phyloP scores from a whole-genome alignment of 2,888 invertebrate species.

The Diplazon laetatorius region DNA sequence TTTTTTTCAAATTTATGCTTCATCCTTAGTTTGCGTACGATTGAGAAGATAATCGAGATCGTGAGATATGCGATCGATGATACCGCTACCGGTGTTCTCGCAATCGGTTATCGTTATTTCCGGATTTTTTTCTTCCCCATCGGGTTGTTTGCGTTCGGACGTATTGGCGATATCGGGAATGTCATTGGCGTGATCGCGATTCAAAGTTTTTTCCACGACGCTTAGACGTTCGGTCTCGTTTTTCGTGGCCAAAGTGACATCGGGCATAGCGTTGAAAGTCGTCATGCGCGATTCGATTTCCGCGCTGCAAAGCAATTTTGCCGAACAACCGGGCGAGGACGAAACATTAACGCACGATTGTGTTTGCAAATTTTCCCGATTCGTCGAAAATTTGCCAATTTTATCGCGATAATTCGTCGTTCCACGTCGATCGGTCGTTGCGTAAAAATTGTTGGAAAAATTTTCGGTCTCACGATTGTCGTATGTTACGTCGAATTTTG shows the following conservation, averaged over 20 bases:
- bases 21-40: constrained; percentile 83
- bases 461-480: constrained; percentile 41
- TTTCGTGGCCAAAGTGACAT: constrained; percentile 78
- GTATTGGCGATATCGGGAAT: constrained; percentile 81
- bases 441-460: constrained; percentile 58
- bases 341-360: constrained; percentile 38
- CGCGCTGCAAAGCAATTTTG: constrained; percentile 77
- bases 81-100: constrained; percentile 82
- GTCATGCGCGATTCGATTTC: constrained; percentile 78
- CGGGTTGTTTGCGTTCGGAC: constrained; percentile 78
- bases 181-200: constrained; percentile 69
- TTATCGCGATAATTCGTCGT: constrained; percentile 34
- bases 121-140: constrained; percentile 76
- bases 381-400: constrained; percentile 53
- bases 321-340: constrained; percentile 68
- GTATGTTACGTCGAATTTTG: constrained; percentile 57
- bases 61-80: constrained; percentile 91
- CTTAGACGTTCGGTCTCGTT: constrained; percentile 67
- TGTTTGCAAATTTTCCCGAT: constrained; percentile 47
- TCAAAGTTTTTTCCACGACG: constrained; percentile 63
- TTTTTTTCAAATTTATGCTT: no score
- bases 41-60: constrained; percentile 92
- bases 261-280: constrained; percentile 76
- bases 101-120: constrained; percentile 72
- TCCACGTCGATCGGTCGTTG: constrained; percentile 43